Percentiles rank a stretch among this genome's conserved stretches.
These are phyloP conservation scores for Ceraclea dissimilis DNA, from an alignment of 2,888 invertebrate species.

Conservation along the genomic window DNA sequence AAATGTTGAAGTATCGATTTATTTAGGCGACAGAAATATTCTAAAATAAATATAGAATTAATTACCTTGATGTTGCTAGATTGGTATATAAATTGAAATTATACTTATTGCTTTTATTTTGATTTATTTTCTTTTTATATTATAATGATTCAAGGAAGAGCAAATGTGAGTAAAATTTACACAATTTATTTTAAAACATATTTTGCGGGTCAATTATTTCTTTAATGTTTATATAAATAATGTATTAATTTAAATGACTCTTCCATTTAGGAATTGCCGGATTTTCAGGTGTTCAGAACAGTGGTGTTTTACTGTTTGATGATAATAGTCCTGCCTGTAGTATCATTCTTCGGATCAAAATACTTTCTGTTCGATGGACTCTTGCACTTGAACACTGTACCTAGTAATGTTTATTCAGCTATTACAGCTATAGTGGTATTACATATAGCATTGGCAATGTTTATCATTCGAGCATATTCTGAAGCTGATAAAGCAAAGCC, in stretches of 20 bases:
- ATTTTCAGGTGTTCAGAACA: slow-evolving; percentile 65
- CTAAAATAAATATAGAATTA: too few relatives aligned
- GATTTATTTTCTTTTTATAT: slow-evolving; percentile 7
- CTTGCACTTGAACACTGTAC: slow-evolving; percentile 45
- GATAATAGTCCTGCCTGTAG: slow-evolving; percentile 68
- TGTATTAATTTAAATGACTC: slow-evolving; percentile 10
- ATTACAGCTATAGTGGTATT: slow-evolving; percentile 66
- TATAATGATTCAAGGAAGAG: slow-evolving; percentile 45
- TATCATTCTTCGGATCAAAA: slow-evolving; percentile 67
- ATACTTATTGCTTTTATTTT: not conserved
- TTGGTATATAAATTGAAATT: too few relatives aligned
- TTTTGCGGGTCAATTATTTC: not conserved
- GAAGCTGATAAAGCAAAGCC: slow-evolving; percentile 43
- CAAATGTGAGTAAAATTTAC: slow-evolving; percentile 38
- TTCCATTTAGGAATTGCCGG: slow-evolving; percentile 54
- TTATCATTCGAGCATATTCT: slow-evolving; percentile 71
- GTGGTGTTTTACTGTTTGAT: slow-evolving; percentile 69
- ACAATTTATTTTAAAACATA: slow-evolving; percentile 2
- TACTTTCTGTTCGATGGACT: slow-evolving; percentile 62
- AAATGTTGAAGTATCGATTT: too few relatives aligned
- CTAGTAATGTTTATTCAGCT: slow-evolving; percentile 73
- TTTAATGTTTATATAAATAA: not conserved
- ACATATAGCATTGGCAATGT: slow-evolving; percentile 69
- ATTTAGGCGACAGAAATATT: too few relatives aligned
- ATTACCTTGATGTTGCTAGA: too few relatives aligned